Evolutionary conservation across 2,797 vertebrate species (phyloP).

Genomic region (Acanthurus leucopareius): DNA sequence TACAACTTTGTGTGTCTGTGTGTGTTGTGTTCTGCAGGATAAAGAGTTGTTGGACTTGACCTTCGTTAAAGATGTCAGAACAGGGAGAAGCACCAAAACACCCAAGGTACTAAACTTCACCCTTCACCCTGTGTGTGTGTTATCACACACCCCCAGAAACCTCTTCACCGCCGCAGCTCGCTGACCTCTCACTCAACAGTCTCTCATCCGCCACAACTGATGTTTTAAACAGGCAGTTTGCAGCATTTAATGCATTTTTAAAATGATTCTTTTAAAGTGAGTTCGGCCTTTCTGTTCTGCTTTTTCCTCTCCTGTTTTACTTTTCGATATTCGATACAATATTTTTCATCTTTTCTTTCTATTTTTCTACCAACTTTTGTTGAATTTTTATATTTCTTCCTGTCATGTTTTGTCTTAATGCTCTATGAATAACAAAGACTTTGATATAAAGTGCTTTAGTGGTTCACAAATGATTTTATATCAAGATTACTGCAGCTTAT

Average conservation of each 20-base stretch:
- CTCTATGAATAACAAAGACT: too few species aligned
- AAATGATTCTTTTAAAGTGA: too few species aligned
- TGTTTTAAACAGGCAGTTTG: too few species aligned
- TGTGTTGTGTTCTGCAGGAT: slow-evolving; percentile 61
- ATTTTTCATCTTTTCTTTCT: too few species aligned
- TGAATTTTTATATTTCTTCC: too few species aligned
- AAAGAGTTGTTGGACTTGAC: slow-evolving; percentile 83
- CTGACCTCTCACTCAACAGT: slow-evolving; percentile 24
- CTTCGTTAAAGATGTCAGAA: slow-evolving; percentile 82
- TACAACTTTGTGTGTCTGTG: slow-evolving; percentile 5
- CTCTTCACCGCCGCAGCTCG: background rate
- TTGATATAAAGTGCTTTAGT: background rate
- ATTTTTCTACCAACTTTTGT: too few species aligned
- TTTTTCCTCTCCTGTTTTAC: too few species aligned
- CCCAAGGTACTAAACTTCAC: slow-evolving; percentile 73
- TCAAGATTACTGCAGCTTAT: background rate
- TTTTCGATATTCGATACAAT: too few species aligned
- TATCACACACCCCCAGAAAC: background rate
- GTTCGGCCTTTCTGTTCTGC: too few species aligned
- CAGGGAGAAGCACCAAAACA: slow-evolving; percentile 82
- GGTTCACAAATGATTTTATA: slow-evolving; percentile 21
- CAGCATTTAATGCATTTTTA: too few species aligned
- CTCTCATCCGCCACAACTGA: too few species aligned
- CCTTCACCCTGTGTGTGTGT: background rate
- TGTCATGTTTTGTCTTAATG: too few species aligned